A percentile compares a stretch with the other conserved stretches of the same genome.
phyloP scores from a whole-genome alignment of 2,797 vertebrate genomes.

The Sebastes itinus region DNA sequence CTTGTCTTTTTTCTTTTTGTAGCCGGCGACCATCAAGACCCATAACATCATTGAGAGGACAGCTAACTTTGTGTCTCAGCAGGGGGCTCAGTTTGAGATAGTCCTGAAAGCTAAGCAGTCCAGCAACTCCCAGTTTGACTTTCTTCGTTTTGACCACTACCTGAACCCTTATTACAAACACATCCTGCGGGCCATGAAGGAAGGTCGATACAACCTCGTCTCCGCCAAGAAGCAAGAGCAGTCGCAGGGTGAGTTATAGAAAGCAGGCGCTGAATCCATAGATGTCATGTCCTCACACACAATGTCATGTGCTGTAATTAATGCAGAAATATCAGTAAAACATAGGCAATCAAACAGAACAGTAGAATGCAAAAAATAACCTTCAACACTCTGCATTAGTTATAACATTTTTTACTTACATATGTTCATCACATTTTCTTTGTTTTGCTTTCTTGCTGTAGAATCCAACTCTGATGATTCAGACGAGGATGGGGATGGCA shows the following conservation, averaged over 20 bases:
- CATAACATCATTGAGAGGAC: constrained; percentile 98
- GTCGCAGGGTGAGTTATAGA: constrained; percentile 81
- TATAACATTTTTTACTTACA: neutral
- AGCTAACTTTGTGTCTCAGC: constrained; percentile 95
- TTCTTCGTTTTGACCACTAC: constrained; percentile 97
- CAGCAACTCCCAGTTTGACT: constrained; percentile 97
- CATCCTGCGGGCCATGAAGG: constrained; percentile 96
- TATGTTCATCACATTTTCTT: neutral
- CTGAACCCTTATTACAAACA: constrained; percentile 99
- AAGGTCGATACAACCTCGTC: constrained; percentile 87
- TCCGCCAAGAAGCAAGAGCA: constrained; percentile 80
- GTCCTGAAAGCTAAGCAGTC: constrained; percentile 98
- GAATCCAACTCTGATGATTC: constrained; percentile 85
- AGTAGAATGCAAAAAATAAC: neutral
- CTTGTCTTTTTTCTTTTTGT: neutral
- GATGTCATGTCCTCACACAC: neutral
- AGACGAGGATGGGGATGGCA: constrained; percentile 88
- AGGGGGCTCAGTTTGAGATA: constrained; percentile 98
- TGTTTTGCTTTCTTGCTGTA: constrained; percentile 12
- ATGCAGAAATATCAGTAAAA: constrained; percentile 1
- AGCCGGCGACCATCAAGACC: constrained; percentile 97
- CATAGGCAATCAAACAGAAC: neutral
- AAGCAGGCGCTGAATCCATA: neutral
- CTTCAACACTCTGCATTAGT: neutral
- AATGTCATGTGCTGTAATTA: neutral